Base-by-base conservation (phyloP, 2,888 invertebrate species). In the Pterobdella sp. region DNA sequence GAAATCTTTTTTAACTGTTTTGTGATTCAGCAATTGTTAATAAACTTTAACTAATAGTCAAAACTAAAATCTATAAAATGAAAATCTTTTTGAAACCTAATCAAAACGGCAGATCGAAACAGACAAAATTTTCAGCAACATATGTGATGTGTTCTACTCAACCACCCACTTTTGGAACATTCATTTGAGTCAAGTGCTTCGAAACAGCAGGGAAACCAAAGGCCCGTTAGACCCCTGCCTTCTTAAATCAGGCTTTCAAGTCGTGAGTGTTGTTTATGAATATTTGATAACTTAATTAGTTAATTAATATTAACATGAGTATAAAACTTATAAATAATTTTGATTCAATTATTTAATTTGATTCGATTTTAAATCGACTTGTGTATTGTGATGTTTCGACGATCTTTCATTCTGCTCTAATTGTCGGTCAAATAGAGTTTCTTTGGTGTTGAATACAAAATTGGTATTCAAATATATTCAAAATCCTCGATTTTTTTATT, bases 161-260 rank as follows among this genome's bases (percentile, higher is more conserved):
- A 93, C 91, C 84, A 85, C 90, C 76, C 87, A 86, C 81, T 93
- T 96, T 83, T 97, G 94, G 94, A 88, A 89, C 60, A 85, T 87
- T 71, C 88, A 90, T 78, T 86, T 97, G 70, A 88, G 89, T 77
- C 91, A 91, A 0, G 90, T 95, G 89, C 86, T 97, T 29, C 82
- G 85, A 26, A 86, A 79, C 79, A 84, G 83, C n/a, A 83, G 90
- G 74, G 83, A 85, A 74, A 87, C 87, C 35, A 86, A 88, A 36
- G 86, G 87, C 74, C 89, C 90, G 1, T 85, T 93, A 73, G 88
- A 91, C 80, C 88, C 91, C n/a, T 87, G 88, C 73, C 87, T 88
- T 78, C 88, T 93, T 85, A 87, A 88, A 71, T 88, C 88, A 35
- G 95, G 93, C 1, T 94, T 96, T 83, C 86, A 87, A 63, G 87